These are phyloP conservation scores for Otus sunia DNA, from an alignment of 2,113 vertebrate species.

Conservation along the genomic window DNA sequence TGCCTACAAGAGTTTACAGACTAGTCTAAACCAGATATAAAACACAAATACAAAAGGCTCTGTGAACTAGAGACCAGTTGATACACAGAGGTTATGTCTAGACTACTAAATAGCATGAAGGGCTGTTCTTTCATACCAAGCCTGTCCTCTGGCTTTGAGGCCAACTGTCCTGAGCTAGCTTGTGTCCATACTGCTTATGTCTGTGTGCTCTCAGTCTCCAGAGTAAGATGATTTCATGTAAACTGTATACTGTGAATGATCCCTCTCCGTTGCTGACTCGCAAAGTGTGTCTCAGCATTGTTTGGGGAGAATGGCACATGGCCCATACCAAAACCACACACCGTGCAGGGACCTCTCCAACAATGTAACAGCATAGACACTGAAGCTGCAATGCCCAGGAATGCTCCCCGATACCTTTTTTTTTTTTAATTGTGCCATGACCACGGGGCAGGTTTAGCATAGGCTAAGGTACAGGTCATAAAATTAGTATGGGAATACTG, in stretches of 20 bases:
- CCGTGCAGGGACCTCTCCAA: not conserved
- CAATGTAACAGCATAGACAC: accelerated
- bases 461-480: not conserved
- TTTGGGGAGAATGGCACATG: accelerated
- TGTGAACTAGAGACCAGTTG: not conserved
- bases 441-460: accelerated
- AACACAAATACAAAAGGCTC: not conserved
- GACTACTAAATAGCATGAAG: not conserved
- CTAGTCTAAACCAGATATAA: not conserved
- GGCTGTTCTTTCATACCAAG: not conserved
- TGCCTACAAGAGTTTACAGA: not conserved
- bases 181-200: not conserved
- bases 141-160: not conserved
- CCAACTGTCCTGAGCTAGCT: not conserved
- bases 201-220: not conserved
- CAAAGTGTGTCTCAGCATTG: not conserved
- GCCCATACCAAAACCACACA: not conserved
- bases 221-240: not conserved
- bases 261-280: not conserved
- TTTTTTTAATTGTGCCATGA: not conserved
- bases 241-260: not conserved
- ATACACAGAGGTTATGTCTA: not conserved
- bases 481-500: accelerated
- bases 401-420: not conserved
- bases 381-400: not conserved